Base-by-base conservation (phyloP, 2,113 vertebrate genomes). In the Chlorocebus sabaeus region DNA sequence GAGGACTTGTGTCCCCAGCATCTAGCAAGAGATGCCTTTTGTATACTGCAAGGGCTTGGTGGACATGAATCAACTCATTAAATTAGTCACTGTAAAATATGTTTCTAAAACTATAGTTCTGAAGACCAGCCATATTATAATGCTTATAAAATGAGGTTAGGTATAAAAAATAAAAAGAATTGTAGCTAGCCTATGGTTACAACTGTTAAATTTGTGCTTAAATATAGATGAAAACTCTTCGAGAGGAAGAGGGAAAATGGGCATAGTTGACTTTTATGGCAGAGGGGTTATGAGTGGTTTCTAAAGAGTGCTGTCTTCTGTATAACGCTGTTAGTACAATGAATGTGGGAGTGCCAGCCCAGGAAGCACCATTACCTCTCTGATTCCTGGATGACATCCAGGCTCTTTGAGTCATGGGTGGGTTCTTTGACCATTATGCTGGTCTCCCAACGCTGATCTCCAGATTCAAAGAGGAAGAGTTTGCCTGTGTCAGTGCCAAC, bases 401-500 rank as follows among this genome's bases (percentile, higher is more conserved):
- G 59, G 89, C 90, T 96, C 82, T 90, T 84, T 10, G 45, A 38
- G 9, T 98, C 95, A 3, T 20, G 90, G n/a, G 73, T 80, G 75
- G 87, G 0, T 57, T 98, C 98, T 97, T 89, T 98, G 93, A 98
- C 95, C 85, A 98, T 79, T 35, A 99, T 98, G 89, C 40, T 98
- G 5, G 98, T 99, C 96, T 99, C 99, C 99, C 99, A 99, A 20
- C 98, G 98, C 45, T 99, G 98, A 35, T 99, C 98, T 89, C 99
- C 99, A 30, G 98, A 99, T 97, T 99, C 99, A 95, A 99, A 99
- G 97, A 99, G 98, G 93, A 98, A 97, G 92, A 99, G 99, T 68
- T 97, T 99, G 85, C 99, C 99, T 0, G 93, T 98, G 96, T 99
- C 99, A 1, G 99, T 99, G 68, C 99, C 99, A 5, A 99, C 99